Base-by-base conservation (phyloP, 2,888 invertebrate species). In the Agrilus biguttatus region DNA sequence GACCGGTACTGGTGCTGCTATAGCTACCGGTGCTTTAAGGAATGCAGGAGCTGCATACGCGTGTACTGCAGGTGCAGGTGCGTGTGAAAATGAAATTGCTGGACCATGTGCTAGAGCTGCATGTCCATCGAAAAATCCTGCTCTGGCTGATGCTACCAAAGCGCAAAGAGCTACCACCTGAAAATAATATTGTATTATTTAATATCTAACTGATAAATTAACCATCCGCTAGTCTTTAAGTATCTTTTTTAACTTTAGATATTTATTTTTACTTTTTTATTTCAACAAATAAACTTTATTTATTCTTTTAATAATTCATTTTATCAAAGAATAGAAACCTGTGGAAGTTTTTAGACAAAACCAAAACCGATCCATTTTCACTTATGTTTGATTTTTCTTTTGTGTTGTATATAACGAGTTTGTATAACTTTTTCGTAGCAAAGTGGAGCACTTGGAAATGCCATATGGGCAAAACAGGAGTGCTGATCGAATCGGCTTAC, bases 61-160 rank as follows among this genome's bases (percentile, higher is more conserved):
- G 17, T 47, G 51, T 7, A 49, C 47, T 2, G 52, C 45, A 33
- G 43, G 46, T 2, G 50, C 49, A 23, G 49, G 48, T 2, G 50
- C 42, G n/a, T 33, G 17, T 8, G 14, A 35, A 12, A 28, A 28
- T 10, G 28, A 8, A 21, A 34, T 35, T 10, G 33, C 33, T n/a
- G 28, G 35, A 35, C 45, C 48, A 21, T 33, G 37, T 17, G 42
- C 44, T 13, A 42, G 35, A 19, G 45, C 45, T 33, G 41, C 42
- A 8, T 19, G 23, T 5, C 21, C 17, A 5, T 17, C 68, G 61
- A 60, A 65, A 49, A 75, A 55, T 1, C 74, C 75, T 53, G 70
- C 74, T 40, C 46, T 68, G 17, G 70, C 63, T 37, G 72, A 63
- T 49, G 51, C 67, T 55, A 49, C 66, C 45, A 65, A 49, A 41